Percentiles rank a stretch among this genome's conserved stretches.
phyloP scores from a whole-genome alignment of 53 echinoderm and acorn worm species.

The Holothuria leucospilota region DNA sequence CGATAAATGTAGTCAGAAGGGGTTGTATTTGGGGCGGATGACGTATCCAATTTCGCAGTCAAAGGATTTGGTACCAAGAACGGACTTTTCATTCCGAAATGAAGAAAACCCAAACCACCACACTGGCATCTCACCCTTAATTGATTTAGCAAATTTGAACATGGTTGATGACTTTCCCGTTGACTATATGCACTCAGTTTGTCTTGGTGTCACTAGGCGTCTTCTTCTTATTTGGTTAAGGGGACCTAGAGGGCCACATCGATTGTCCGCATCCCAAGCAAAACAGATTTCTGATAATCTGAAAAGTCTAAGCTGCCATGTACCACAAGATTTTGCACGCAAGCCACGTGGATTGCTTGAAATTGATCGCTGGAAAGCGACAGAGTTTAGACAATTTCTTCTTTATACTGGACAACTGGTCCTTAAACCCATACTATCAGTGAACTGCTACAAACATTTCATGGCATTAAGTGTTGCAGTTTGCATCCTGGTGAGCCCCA shows the following conservation, averaged over 20 bases:
- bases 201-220: constrained; percentile 57
- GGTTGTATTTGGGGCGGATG: constrained; percentile 67
- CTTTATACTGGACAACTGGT: constrained; percentile 71
- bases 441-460: constrained; percentile 60
- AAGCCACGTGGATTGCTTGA: constrained; percentile 65
- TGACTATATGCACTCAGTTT: constrained; percentile 70
- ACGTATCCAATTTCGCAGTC: constrained; percentile 56
- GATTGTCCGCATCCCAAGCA: constrained; percentile 54
- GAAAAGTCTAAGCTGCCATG: constrained; percentile 7
- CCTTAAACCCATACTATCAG: constrained; percentile 57
- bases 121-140: constrained; percentile 44
- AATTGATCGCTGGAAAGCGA: constrained; percentile 77
- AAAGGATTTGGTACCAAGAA: constrained; percentile 59
- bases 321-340: constrained; percentile 64
- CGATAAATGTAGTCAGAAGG: constrained; percentile 63
- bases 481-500: constrained; percentile 59
- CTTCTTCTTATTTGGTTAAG: constrained; percentile 68
- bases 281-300: constrained; percentile 42
- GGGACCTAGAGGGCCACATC: constrained; percentile 58
- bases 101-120: constrained; percentile 60
- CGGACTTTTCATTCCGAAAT: constrained; percentile 57
- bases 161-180: constrained; percentile 71
- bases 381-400: no score
- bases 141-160: constrained; percentile 54
- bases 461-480: constrained; percentile 71